Evolutionary conservation across 1,140 invertebrate genomes (phyloP).

Genomic region (Eueides isabella): DNA sequence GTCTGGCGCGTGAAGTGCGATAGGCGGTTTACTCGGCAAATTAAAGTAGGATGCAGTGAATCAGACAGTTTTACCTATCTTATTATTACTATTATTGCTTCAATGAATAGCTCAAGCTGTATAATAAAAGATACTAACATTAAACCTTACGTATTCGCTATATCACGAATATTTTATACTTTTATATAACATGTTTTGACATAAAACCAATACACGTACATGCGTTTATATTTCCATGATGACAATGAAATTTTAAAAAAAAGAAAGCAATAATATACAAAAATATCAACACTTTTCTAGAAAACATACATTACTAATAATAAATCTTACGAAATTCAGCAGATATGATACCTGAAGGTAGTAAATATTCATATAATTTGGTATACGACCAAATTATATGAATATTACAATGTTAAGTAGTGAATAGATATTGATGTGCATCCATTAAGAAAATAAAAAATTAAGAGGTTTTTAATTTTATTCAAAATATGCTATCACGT

Average conservation of each 20-base stretch:
- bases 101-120: conserved; percentile 9
- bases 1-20: conserved; percentile 37
- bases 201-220: no score
- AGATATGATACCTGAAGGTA: background rate
- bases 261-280: no score
- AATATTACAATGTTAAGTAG: no score
- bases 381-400: no score
- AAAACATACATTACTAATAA: background rate
- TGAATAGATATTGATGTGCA: no score
- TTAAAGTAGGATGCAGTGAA: conserved; percentile 42
- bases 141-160: background rate
- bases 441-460: no score
- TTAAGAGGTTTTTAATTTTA: background rate
- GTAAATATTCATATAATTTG: background rate
- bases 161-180: no score
- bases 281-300: no score
- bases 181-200: no score
- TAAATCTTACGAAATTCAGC: background rate
- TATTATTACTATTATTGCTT: conserved; percentile 35
- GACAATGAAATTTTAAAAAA: no score
- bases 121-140: conserved; percentile 13
- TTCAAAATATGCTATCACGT: background rate
- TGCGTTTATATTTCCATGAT: no score
- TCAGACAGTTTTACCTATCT: conserved; percentile 37
- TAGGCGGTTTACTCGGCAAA: conserved; percentile 12